A percentile compares a stretch with the other conserved stretches of the same genome.
Conservation (phyloP, 2,888 invertebrate species). For the Platycheirus albimanus region DNA sequence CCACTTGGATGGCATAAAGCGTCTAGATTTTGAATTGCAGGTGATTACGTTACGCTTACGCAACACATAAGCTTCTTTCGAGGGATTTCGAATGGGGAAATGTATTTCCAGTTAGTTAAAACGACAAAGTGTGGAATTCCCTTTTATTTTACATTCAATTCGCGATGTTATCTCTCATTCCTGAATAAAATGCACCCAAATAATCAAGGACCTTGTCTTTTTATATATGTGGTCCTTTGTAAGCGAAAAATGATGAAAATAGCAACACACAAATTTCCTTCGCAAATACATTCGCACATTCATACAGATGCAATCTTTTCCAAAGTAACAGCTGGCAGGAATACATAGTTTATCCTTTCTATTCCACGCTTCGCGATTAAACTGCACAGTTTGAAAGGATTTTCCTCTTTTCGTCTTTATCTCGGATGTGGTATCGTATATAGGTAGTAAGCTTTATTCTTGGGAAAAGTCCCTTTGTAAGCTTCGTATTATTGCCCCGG, state of each 20-base stretch:
- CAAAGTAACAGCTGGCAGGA: conserved; percentile 33
- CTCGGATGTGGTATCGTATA: conserved; percentile 33
- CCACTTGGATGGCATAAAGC: conserved; percentile 2
- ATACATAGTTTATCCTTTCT: conserved; percentile 39
- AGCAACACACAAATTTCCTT: conserved; percentile 4
- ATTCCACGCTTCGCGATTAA: conserved; percentile 35
- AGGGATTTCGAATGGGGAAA: not conserved
- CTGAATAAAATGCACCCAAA: conserved; percentile 24
- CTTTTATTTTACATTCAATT: conserved; percentile 4
- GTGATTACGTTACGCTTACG: conserved; percentile 3
- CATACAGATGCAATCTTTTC: conserved; percentile 5
- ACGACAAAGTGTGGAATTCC: not conserved
- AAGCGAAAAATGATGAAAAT: conserved; percentile 26
- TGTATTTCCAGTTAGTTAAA: not conserved
- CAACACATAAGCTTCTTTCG: not conserved
- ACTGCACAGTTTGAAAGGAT: conserved; percentile 23
- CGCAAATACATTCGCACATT: not conserved
- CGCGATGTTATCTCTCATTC: conserved; percentile 11
- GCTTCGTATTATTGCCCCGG: conserved; percentile 52
- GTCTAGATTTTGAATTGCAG: conserved; percentile 1
- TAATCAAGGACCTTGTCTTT: conserved; percentile 1
- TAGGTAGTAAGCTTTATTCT: conserved; percentile 17
- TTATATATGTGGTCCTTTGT: conserved; percentile 9
- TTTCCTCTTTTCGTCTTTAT: conserved; percentile 31
- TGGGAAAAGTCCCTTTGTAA: conserved; percentile 43